Percentiles rank a stretch among this genome's conserved stretches.
Evolutionary conservation across 2,888 invertebrate species (phyloP).

Genomic region (Lamellibrachia satsuma): DNA sequence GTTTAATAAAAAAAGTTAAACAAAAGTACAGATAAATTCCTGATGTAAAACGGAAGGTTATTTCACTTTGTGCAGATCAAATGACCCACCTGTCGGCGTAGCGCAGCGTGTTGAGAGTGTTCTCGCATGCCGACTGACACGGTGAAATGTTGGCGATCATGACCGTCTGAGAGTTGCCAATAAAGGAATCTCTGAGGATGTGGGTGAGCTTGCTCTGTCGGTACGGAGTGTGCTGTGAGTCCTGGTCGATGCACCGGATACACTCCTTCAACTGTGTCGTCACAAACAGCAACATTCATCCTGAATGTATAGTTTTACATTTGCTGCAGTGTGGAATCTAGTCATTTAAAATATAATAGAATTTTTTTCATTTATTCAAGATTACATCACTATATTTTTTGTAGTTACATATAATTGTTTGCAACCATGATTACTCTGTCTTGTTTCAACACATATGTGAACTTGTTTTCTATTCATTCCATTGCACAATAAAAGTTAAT

Average conservation of each 20-base stretch:
- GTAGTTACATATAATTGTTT: too few species aligned
- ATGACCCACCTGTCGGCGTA: constrained; percentile 61
- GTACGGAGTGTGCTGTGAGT: constrained; percentile 62
- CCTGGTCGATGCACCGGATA: constrained; percentile 64
- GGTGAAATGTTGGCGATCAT: constrained; percentile 65
- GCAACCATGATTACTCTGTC: too few species aligned
- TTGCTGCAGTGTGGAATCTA: too few species aligned
- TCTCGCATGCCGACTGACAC: constrained; percentile 57
- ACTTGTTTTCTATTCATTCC: too few species aligned
- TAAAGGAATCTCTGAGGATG: constrained; percentile 63
- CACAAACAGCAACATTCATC: background rate
- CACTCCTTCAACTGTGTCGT: constrained; percentile 62
- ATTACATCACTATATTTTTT: too few species aligned
- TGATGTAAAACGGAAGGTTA: background rate
- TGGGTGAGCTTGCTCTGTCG: constrained; percentile 65
- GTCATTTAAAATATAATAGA: too few species aligned
- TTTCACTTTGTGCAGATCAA: background rate
- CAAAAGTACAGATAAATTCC: background rate
- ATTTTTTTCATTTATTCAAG: too few species aligned
- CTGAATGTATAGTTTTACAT: too few species aligned
- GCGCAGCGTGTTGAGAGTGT: constrained; percentile 64
- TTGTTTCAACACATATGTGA: too few species aligned
- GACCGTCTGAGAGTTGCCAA: constrained; percentile 60
- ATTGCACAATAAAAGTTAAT: too few species aligned
- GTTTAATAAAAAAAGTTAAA: background rate